Evolutionary conservation across 2,797 vertebrate genomes (phyloP), one percentile per base, ranked within the genome.

Genomic region (Bucorvus abyssinicus): DNA sequence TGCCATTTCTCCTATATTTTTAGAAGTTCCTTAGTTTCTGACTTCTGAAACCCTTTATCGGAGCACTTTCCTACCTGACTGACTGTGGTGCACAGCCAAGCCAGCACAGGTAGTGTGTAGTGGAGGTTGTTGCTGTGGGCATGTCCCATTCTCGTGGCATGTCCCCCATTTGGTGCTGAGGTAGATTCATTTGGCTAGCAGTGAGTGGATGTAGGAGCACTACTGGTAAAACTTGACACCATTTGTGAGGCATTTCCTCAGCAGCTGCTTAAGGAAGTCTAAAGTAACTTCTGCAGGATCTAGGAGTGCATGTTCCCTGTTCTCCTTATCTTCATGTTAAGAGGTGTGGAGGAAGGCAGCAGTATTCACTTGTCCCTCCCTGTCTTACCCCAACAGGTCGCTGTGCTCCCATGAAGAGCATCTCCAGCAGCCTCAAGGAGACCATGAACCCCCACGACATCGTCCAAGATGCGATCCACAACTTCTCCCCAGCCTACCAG

Each of bases 401-500:
- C 95, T 98, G 99, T 1, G 99, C 99, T 87, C 99, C 99, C n/a
- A 99, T 99, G 99, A 99, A 99, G 98, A 99, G 99, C 98, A 99
- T 99, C 97, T 99, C 99, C 91, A 99, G 99, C 98, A 99, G 99
- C 98, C 98, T 99, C 95, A 99, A 99, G 96, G 99, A 99, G 97
- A 99, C 99, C 52, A 99, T 99, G 98, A 99, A 98, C 97, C 99
- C 99, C 0, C 99, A 99, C 0, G 99, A 99, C 98, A 99, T 99
- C 65, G 99, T 99, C 77, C 99, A 99, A 93, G 99, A 99, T 4
- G 99, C 99, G 47, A 99, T 99, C 98, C 99, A 99, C 96, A 99
- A 99, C 98, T 99, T 99, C 98, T 99, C 99, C 3, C 99, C 99
- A 3, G 99, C 99, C 73, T 99, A 99, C 98, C 99, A 99, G 98